Evolutionary conservation across 2,888 invertebrate species (phyloP).

Genomic region (Cabera pusaria): DNA sequence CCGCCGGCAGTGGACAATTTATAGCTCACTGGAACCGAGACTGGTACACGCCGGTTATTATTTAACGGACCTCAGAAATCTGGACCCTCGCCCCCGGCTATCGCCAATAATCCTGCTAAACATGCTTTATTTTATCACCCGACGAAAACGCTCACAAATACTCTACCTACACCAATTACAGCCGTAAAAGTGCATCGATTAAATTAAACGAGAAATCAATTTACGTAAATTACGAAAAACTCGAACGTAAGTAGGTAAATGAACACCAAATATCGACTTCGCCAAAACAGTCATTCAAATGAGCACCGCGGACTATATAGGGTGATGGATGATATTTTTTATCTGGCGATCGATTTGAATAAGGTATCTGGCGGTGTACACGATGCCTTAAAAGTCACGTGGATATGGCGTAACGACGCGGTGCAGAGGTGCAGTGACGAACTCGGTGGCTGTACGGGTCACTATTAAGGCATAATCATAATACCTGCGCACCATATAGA

Average conservation of each 20-base stretch:
- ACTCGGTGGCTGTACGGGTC: constrained; percentile 55
- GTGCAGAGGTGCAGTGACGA: constrained; percentile 57
- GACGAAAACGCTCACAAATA: constrained; percentile 30
- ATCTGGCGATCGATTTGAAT: constrained; percentile 57
- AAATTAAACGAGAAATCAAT: constrained; percentile 24
- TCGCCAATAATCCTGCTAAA: constrained; percentile 61
- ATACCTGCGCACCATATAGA: constrained; percentile 56
- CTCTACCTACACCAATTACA: constrained; percentile 9
- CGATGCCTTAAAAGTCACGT: constrained; percentile 32
- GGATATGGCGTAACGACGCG: constrained; percentile 50
- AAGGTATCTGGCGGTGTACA: constrained; percentile 59
- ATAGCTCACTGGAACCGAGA: constrained; percentile 66
- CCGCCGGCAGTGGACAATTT: constrained; percentile 78
- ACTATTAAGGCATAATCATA: constrained; percentile 59
- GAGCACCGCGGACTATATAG: constrained; percentile 47
- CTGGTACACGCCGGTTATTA: constrained; percentile 67
- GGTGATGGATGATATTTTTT: constrained; percentile 51
- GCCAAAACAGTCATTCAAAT: constrained; percentile 65
- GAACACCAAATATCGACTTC: constrained; percentile 51
- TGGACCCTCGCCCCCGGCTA: constrained; percentile 64
- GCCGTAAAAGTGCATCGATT: constrained; percentile 8
- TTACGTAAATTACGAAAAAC: constrained; percentile 28
- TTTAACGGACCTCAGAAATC: constrained; percentile 63
- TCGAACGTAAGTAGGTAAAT: constrained; percentile 38
- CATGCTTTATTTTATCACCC: constrained; percentile 53